Percentiles rank a stretch among this genome's conserved stretches.
phyloP scores from a whole-genome alignment of 2,888 invertebrate species.

The Volucella zonaria region DNA sequence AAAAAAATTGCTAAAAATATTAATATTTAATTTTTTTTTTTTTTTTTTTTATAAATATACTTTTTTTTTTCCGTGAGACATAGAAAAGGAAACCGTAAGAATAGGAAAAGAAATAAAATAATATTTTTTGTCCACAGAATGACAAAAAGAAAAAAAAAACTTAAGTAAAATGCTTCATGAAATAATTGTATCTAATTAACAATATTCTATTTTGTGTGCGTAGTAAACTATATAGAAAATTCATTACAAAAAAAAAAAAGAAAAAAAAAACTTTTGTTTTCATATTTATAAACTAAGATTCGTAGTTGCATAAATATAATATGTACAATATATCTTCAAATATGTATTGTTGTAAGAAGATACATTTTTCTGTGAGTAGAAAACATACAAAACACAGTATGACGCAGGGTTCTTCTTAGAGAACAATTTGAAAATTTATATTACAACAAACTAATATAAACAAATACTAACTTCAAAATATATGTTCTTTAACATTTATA shows the following conservation, averaged over 20 bases:
- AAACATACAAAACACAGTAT: conserved; percentile 7
- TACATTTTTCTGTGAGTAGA: conserved; percentile 13
- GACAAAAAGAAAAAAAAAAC: not conserved
- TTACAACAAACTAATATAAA: conserved; percentile 52
- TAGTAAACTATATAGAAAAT: conserved; percentile 57
- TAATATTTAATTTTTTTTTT: not conserved
- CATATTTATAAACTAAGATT: conserved; percentile 12
- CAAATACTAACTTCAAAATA: conserved; percentile 52
- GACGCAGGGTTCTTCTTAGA: conserved; percentile 32
- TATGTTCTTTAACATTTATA: conserved; percentile 71
- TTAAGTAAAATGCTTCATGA: conserved; percentile 1
- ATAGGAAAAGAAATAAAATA: conserved; percentile 23
- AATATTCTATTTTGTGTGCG: conserved; percentile 52
- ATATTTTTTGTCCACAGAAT: conserved; percentile 43
- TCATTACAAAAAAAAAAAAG: conserved; percentile 20
- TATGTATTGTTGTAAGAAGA: conserved; percentile 7
- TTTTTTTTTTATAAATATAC: conserved; percentile 3
- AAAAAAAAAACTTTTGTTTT: conserved; percentile 1
- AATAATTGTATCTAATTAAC: conserved; percentile 52
- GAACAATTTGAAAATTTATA: conserved; percentile 32
- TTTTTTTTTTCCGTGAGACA: conserved; percentile 14
- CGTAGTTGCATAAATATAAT: conserved; percentile 20
- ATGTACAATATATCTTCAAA: conserved; percentile 8
- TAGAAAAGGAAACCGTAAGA: not conserved
- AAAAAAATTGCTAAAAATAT: too few species aligned